Evolutionary conservation across 1,140 invertebrate species (phyloP), one percentile per base, ranked within the genome.

Genomic region (Panulirus ornatus): DNA sequence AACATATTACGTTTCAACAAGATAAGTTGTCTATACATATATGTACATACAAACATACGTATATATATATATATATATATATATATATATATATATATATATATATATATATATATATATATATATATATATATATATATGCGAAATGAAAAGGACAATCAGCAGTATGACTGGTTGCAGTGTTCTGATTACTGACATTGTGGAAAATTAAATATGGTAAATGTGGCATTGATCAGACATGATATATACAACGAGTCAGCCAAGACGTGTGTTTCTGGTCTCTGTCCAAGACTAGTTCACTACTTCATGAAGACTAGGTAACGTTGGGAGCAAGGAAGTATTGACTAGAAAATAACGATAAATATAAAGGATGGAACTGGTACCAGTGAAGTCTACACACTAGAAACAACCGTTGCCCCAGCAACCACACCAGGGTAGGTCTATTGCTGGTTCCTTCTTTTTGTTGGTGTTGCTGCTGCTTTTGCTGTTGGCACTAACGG

Each of bases 341-440:
- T 89, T 44, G 71, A 89, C 81, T 83, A 76, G 63, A 89, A 89
- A 83, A 89, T 83, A 89, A 75, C 79, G 88, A 83, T 89, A 83
- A 89, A 89, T 89, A 89, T 47, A 89, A 89, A 89, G 88, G 88
- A 89, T 89, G 88, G 88, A 89, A 89, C 70, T 84, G 88, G 81
- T 83, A 89, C 79, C 79, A 89, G 79, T 89, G 88, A 83, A 79
- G 75, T 63, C 83, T 84, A 90, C 82, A 47, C 54, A 84, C 88
- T 92, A 97, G 81, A 97, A 94, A 94, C 97, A 97, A 3, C 97
- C 97, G 91, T 97, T 97, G 16, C 97, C 97, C 97, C 97, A 97
- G 92, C 97, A 97, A 0, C 96, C 97, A 92, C 97, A 97, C 97
- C 97, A 97, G 0, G 97, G 97, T 92, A 97, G 96, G 93, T 96